A percentile compares a stretch with the other conserved stretches of the same genome.
phyloP scores from a whole-genome alignment of 2,113 vertebrate species.

The Cynocephalus volans region DNA sequence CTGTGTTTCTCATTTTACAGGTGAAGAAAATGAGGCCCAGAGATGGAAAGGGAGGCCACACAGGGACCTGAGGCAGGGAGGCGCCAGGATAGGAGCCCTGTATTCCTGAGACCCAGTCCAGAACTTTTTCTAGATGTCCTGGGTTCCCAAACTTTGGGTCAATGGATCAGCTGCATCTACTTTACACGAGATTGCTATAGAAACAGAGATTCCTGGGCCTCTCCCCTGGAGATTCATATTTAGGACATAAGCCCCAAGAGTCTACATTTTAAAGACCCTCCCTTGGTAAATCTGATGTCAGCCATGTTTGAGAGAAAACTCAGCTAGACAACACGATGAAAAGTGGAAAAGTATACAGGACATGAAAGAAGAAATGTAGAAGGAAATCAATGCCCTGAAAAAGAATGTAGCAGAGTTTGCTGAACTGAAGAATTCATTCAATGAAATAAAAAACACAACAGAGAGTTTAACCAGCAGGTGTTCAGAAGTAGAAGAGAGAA shows the following conservation, averaged over 20 bases:
- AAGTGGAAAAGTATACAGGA: no score
- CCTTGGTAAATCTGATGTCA: no score
- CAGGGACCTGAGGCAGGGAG: neutral
- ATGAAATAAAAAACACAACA: no score
- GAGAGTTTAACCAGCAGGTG: no score
- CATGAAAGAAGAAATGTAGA: no score
- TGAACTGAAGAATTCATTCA: no score
- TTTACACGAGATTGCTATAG: neutral
- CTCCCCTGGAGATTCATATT: neutral
- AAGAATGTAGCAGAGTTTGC: no score
- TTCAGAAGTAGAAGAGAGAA: no score
- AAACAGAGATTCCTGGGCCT: neutral
- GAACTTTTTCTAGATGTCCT: neutral
- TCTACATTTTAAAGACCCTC: neutral
- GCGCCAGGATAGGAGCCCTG: neutral
- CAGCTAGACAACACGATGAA: no score
- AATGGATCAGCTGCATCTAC: neutral
- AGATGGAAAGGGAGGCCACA: neutral
- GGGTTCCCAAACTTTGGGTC: neutral
- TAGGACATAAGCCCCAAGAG: neutral
- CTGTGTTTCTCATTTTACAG: neutral
- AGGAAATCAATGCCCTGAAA: no score
- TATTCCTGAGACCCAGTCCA: neutral
- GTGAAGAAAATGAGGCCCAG: neutral
- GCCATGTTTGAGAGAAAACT: neutral